Percentiles rank a stretch among this genome's conserved stretches.
Evolutionary conservation across 2,113 vertebrate species (phyloP).

Genomic region (Microtus ochrogaster): DNA sequence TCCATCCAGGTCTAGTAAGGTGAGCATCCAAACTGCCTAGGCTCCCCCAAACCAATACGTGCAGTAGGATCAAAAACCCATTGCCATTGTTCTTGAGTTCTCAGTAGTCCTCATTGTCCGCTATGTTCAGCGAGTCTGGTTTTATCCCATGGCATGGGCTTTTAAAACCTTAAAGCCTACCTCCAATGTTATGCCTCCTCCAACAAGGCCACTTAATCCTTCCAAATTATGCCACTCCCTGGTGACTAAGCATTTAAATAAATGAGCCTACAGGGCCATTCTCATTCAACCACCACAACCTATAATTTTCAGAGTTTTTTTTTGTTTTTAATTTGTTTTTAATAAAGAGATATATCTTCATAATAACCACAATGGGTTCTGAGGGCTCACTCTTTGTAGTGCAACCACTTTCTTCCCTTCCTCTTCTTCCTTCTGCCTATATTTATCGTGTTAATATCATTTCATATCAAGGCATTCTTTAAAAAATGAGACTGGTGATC

Average conservation of each 20-base stretch:
- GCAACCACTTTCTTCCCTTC: neutral
- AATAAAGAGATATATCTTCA: neutral
- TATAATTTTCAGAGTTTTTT: neutral
- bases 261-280: neutral
- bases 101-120: no score
- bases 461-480: neutral
- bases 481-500: no score
- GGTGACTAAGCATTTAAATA: neutral
- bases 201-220: neutral
- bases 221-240: neutral
- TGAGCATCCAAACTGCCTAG: no score
- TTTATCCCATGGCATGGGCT: neutral
- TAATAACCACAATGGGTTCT: neutral
- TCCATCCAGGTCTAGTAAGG: no score
- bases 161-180: neutral
- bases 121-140: no score
- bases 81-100: no score
- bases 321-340: neutral
- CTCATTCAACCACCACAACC: neutral
- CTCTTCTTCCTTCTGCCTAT: neutral
- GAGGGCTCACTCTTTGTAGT: neutral
- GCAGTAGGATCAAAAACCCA: no score
- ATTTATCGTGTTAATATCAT: neutral
- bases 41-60: no score
- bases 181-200: neutral